A percentile compares a stretch with the other conserved stretches of the same genome.
Evolutionary conservation across 2,113 vertebrate genomes (phyloP).

Genomic region (Mastomys coucha): DNA sequence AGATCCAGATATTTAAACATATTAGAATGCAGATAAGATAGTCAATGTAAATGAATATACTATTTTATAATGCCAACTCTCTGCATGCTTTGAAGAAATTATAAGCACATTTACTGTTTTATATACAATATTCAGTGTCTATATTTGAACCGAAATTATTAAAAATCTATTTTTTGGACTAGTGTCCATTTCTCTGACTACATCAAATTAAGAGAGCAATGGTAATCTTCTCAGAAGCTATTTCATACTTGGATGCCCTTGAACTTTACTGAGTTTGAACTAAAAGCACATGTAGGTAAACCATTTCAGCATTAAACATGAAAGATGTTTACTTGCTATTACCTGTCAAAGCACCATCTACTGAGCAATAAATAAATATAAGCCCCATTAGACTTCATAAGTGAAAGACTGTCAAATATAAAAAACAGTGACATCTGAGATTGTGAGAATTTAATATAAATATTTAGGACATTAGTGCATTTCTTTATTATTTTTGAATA

Average conservation of each 20-base stretch:
- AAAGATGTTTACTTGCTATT: slow-evolving; percentile 77
- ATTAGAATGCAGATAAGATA: slow-evolving; percentile 49
- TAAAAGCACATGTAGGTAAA: slow-evolving; percentile 81
- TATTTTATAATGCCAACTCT: slow-evolving; percentile 68
- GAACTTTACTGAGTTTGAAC: slow-evolving; percentile 85
- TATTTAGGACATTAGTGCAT: background rate
- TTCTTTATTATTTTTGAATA: slow-evolving; percentile 46
- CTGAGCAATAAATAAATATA: slow-evolving; percentile 60
- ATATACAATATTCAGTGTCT: slow-evolving; percentile 67
- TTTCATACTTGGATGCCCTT: slow-evolving; percentile 87
- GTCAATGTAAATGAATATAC: slow-evolving; percentile 44
- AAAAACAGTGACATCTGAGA: slow-evolving; percentile 58
- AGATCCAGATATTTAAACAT: slow-evolving; percentile 39
- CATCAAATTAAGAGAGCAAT: slow-evolving; percentile 86
- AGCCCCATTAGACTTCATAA: slow-evolving; percentile 65
- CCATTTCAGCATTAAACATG: slow-evolving; percentile 79
- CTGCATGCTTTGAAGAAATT: slow-evolving; percentile 48
- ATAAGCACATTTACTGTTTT: slow-evolving; percentile 12
- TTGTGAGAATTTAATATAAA: slow-evolving; percentile 28
- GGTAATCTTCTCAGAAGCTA: slow-evolving; percentile 81
- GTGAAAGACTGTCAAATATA: slow-evolving; percentile 66
- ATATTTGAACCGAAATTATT: slow-evolving; percentile 79
- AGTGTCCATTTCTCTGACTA: slow-evolving; percentile 72
- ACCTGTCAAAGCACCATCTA: slow-evolving; percentile 65
- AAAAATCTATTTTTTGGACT: slow-evolving; percentile 78